Evolutionary conservation across 2,113 vertebrate species (phyloP), one percentile per base, ranked within the genome.

Genomic region (Etheostoma spectabile): DNA sequence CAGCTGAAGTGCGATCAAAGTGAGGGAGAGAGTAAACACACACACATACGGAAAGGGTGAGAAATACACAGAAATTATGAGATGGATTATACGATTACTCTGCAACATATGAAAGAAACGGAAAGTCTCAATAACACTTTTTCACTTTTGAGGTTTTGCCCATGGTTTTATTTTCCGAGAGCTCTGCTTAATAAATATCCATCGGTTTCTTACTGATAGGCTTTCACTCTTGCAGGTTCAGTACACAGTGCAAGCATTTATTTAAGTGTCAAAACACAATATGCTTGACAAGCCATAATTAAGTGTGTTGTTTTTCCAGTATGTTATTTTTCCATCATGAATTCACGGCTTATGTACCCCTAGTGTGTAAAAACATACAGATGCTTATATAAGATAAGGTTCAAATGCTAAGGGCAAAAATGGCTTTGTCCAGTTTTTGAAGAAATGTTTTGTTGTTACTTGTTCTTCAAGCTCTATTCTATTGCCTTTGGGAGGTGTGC

Each of bases 31-130:
- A 68, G 49, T 48, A 71, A 64, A 85, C 33, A 84, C n/a, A 30
- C 42, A 64, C 51, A 77, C 33, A 48, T 53, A 83, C 5, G 6
- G 60, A 74, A 79, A 81, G 81, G 77, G 79, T 88, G 82, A 89
- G 61, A 60, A 77, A 83, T 84, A 79, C 85, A 86, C 74, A 75
- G 77, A 88, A 72, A 88, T 87, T 70, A 85, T 66, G 42, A 74
- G 49, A 67, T 13, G 56, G 79, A 86, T 88, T 83, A 90, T 77
- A 74, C 82, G 80, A 89, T 91, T 87, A 85, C 48, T 73, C 10
- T 33, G 46, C 38, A 62, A 49, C 8, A 45, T 45, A 51, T 48
- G 10, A 16, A 55, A 35, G 13, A 64, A 60, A 77, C 6, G 14
- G 22, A 27, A 53, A 55, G 35, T 38, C 10, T 30, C 15, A 48